phyloP scores from a whole-genome alignment of 2,113 vertebrate species.

The Pyxicephalus adspersus region DNA sequence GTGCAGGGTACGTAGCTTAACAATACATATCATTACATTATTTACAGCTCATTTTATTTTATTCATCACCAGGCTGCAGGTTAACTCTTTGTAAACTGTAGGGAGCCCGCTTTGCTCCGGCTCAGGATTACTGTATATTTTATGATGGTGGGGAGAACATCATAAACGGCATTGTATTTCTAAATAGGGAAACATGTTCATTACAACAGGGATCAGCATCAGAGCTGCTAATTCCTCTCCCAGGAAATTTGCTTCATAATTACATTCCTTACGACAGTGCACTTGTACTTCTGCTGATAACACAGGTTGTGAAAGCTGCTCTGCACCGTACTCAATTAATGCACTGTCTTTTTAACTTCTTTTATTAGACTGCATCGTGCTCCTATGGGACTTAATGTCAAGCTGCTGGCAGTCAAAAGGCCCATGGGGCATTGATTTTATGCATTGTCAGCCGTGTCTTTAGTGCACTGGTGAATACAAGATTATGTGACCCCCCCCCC shows the following conservation, averaged over 20 bases:
- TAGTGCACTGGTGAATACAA: constrained; percentile 55
- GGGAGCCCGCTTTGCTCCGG: constrained; percentile 42
- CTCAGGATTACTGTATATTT: constrained; percentile 55
- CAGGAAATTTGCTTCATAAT: constrained; percentile 82
- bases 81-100: constrained; percentile 73
- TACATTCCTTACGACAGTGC: constrained; percentile 74
- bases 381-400: constrained; percentile 62
- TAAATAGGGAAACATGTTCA: constrained; percentile 78
- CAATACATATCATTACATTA: constrained; percentile 94
- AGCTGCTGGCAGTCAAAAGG: constrained; percentile 67
- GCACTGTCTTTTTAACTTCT: constrained; percentile 77
- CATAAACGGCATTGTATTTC: constrained; percentile 74
- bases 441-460: constrained; percentile 62
- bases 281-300: constrained; percentile 82
- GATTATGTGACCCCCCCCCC: constrained; percentile 61
- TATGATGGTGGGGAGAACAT: constrained; percentile 64
- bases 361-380: constrained; percentile 71
- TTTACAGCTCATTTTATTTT: constrained; percentile 85
- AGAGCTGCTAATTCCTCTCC: constrained; percentile 81
- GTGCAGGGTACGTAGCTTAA: constrained; percentile 83
- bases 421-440: constrained; percentile 64
- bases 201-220: constrained; percentile 74
- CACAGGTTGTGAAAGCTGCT: constrained; percentile 80
- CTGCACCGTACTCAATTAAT: constrained; percentile 77
- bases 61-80: constrained; percentile 78